Percentiles rank a stretch among this genome's conserved stretches.
phyloP scores from a whole-genome alignment of 2,797 vertebrate genomes.

The Oreochromis grahami region DNA sequence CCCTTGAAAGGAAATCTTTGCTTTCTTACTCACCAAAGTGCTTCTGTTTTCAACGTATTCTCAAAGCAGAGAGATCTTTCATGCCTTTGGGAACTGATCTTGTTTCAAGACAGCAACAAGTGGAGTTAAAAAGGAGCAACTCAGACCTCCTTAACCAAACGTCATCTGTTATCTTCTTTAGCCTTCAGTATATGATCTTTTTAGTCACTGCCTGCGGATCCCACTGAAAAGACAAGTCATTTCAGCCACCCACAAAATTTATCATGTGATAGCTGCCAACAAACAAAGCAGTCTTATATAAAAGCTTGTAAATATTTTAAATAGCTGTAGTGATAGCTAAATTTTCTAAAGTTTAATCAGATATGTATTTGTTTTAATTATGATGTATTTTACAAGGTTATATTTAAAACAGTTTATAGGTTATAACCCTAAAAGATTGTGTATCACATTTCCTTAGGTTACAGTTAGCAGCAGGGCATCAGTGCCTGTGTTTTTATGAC shows the following conservation, averaged over 20 bases:
- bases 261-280: not conserved
- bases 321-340: not conserved
- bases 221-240: not conserved
- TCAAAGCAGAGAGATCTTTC: not conserved
- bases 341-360: not conserved
- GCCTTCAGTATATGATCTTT: not conserved
- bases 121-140: conserved; percentile 11
- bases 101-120: conserved; percentile 21
- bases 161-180: not conserved
- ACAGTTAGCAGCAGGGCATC: conserved; percentile 14
- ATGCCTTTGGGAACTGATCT: not conserved
- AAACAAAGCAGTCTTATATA: not conserved
- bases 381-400: not conserved
- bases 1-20: not conserved
- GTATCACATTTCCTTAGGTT: not conserved
- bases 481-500: conserved; percentile 45
- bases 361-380: not conserved
- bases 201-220: not conserved
- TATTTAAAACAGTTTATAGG: not conserved
- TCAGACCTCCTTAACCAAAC: not conserved
- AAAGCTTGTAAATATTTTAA: not conserved
- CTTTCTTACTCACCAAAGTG: not conserved
- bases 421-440: not conserved
- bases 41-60: not conserved
- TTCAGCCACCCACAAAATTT: not conserved